Evolutionary conservation across 1,140 invertebrate species (phyloP).

Genomic region (Phocides pigmalion): DNA sequence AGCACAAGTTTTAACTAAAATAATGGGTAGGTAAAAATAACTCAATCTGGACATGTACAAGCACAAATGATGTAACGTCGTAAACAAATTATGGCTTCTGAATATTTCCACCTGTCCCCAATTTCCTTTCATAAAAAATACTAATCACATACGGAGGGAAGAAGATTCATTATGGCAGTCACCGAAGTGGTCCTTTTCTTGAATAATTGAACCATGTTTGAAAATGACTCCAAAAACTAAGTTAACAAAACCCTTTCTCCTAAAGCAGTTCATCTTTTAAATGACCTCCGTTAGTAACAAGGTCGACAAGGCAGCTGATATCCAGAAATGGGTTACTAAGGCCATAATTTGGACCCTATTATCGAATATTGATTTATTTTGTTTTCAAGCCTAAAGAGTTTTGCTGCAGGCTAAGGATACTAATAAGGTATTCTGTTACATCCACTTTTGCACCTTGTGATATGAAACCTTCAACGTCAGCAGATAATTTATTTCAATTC

Average conservation of each 20-base stretch:
- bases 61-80: constrained; percentile 38
- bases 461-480: constrained; percentile 49
- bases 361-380: constrained; percentile 72
- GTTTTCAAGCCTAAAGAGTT: constrained; percentile 52
- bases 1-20: not conserved
- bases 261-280: constrained; percentile 42
- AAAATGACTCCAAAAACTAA: constrained; percentile 39
- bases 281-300: constrained; percentile 68
- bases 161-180: constrained; percentile 53
- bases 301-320: constrained; percentile 67
- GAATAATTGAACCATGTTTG: constrained; percentile 2
- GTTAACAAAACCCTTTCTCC: constrained; percentile 36
- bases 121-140: constrained; percentile 51
- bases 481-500: not conserved
- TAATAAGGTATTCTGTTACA: constrained; percentile 66
- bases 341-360: constrained; percentile 69
- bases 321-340: constrained; percentile 62
- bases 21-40: constrained; percentile 34
- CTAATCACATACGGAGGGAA: constrained; percentile 52
- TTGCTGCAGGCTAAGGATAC: constrained; percentile 52
- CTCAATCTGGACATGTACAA: constrained; percentile 44
- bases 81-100: constrained; percentile 30
- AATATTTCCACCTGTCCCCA: constrained; percentile 48
- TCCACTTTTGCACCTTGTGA: constrained; percentile 72
- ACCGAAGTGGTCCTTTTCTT: constrained; percentile 10